These are phyloP conservation scores for Anomalospiza imberbis DNA, from an alignment of 2,797 vertebrate genomes.

Conservation along the genomic window DNA sequence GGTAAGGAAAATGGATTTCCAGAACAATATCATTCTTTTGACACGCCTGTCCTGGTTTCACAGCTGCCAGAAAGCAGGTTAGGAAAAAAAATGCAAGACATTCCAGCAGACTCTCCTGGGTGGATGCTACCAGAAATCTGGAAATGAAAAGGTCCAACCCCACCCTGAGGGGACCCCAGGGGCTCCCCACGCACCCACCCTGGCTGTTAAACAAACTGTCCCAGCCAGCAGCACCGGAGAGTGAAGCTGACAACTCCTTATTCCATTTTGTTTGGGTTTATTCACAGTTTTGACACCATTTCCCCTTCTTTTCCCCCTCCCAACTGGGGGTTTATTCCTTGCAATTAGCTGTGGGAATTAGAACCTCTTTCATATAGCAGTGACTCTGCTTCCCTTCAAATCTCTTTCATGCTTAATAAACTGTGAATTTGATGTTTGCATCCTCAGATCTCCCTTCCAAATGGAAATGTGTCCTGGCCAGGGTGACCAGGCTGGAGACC, in stretches of 20 bases:
- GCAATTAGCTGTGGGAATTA: conserved; percentile 13
- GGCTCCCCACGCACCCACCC: accelerated
- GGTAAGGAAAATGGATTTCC: conserved; percentile 22
- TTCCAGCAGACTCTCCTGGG: background rate
- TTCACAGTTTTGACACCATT: background rate
- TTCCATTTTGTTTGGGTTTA: background rate
- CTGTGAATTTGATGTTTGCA: background rate
- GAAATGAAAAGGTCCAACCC: background rate
- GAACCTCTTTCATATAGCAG: background rate
- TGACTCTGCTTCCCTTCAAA: background rate
- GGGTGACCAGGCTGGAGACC: background rate
- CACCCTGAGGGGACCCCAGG: background rate
- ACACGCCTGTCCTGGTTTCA: conserved; percentile 3
- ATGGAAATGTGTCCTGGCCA: background rate
- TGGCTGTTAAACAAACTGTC: background rate
- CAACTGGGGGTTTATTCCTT: background rate
- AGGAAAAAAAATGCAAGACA: background rate
- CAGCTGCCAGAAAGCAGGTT: background rate
- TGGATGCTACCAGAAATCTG: background rate
- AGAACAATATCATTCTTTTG: background rate
- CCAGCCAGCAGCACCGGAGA: background rate
- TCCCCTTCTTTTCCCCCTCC: background rate
- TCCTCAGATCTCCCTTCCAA: background rate
- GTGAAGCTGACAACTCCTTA: background rate
- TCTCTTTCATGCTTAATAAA: background rate